Base-by-base conservation (phyloP, 2,888 invertebrate genomes). In the Nebria salina region DNA sequence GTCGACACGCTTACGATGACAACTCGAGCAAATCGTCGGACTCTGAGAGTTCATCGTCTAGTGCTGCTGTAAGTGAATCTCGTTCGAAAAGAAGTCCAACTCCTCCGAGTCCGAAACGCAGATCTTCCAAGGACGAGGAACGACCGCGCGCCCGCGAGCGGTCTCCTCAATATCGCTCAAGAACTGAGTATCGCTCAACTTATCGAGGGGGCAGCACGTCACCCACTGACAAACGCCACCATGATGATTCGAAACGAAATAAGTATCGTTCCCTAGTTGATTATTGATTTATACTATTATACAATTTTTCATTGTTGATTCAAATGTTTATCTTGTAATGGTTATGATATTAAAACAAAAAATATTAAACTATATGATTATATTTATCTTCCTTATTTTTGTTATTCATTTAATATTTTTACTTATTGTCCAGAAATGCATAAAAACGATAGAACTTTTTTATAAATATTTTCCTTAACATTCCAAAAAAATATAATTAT, bases 1-100 rank as follows among this genome's bases (percentile, higher is more conserved):
- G 95, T 88, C 92, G 97, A 65, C 97, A 97, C 82, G 89, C 89
- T 83, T 90, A 91, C 77, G 91, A 91, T 75, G 91, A 91, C 82
- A 89, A 89, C 64, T 87, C 89, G 13, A 87, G 86, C 66, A 91
- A 91, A 13, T 89, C 89, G 5, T 89, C 90, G 9, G 90, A 89
- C 84, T 89, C 89, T 20, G 88, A 87, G 65, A 83, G 88, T 87
- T 85, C 86, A 85, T n/a, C 87, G 86, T 82, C 88, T 83, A 83
- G 83, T 83, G 64, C 54, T 84, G 15, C 81, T 83, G 72, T 86
- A 87, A 80, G 84, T 87, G 75, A 87, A 88, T 72, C 85, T 87
- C 77, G 85, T 87, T 83, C 87, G 86, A 75, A 84, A 87, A 25
- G 87, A 87, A 70, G 84, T 82, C 76, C 86, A 85, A 83, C 85